Evolutionary conservation across 2,888 invertebrate species (phyloP), one percentile per base, ranked within the genome.

Genomic region (Ochropacha duplaris): DNA sequence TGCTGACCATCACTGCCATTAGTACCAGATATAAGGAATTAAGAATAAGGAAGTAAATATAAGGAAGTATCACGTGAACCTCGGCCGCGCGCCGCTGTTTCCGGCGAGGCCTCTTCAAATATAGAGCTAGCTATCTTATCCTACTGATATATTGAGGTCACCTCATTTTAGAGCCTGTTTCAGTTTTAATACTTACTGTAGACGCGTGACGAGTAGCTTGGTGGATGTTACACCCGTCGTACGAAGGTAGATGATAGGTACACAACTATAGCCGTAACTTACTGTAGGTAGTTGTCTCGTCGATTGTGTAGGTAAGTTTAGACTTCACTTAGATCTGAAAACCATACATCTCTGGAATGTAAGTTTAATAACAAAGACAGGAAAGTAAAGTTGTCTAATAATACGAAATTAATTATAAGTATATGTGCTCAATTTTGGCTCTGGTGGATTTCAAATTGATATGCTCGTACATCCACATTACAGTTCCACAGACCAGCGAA

Each of bases 1-100:
- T 83, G 86, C 88, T 85, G 77, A 84, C 80, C 81, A 84, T 72
- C 88, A 92, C 92, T 92, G 92, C 92, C 92, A 92, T 86, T 88
- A 86, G 83, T 74, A 68, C 79, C 79, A 79, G 68, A 68, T 73
- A 63, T 87, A 86, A 85, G 83, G 72, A 79, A 65, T 71, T 78
- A 77, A 69, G 57, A 65, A 71, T 81, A 82, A 78, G 74, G 58
- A 68, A 73, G 76, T 77, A 78, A 69, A 66, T 67, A 63, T 64
- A 66, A 76, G 75, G 69, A 66, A 73, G 69, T 69, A 72, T 64
- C 60, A 61, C 58, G 67, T 65, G 57, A 58, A 54, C 59, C 55
- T 62, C 64, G 59, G 57, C 57, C 24, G 60, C n/a, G n/a, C n/a
- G n/a, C 60, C 62, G 57, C 36, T 54, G 57, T 52, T 50, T 59